Base-by-base conservation (phyloP, 2,888 invertebrate genomes). In the Vesta saturnalis region DNA sequence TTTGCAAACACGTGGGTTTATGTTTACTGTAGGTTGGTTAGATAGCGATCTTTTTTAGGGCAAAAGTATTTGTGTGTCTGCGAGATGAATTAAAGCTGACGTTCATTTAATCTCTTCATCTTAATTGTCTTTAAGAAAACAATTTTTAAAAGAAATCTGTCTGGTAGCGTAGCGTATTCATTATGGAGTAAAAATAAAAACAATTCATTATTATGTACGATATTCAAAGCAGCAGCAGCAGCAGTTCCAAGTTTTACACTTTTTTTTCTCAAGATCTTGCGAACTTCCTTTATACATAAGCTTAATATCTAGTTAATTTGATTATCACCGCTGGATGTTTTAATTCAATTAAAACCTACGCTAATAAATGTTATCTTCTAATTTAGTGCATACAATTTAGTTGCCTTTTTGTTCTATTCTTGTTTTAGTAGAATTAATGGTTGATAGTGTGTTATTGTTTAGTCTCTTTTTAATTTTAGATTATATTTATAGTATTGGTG, bases 41-140 rank as follows among this genome's bases (percentile, higher is more conserved):
- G 58, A 58, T 58, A 18, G 39, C 39, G 15, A 58, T 58, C 58
- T 58, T 58, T 58, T 58, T 58, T 39, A 43, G 58, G 58, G 15
- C 18, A 21, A n/a, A 52, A 16, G 52, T n/a, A 52, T 52, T 19
- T n/a, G 15, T 18, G 22, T 52, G 14, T 52, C 43, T 60, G 55
- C 61, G 16, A 61, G 19, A 21, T 52, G 61, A 61, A 55, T 55
- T 61, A 61, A 54, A 30, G 30, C 39, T 43, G 35, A 35, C 58
- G 15, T 35, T 39, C 35, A 30, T 19, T 19, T 58, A 58, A 35
- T 35, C 35, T 58, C 8, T 43, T 58, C 39, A 58, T 58, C 58
- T 58, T 58, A 58, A 58, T 58, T 58, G 58, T 30, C 39, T n/a
- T n/a, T 39, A 39, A 23, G 58, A 58, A 43, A 58, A 23, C 39